phyloP scores from a whole-genome alignment of 2,113 vertebrate species.

The Ammodramus savannarum region DNA sequence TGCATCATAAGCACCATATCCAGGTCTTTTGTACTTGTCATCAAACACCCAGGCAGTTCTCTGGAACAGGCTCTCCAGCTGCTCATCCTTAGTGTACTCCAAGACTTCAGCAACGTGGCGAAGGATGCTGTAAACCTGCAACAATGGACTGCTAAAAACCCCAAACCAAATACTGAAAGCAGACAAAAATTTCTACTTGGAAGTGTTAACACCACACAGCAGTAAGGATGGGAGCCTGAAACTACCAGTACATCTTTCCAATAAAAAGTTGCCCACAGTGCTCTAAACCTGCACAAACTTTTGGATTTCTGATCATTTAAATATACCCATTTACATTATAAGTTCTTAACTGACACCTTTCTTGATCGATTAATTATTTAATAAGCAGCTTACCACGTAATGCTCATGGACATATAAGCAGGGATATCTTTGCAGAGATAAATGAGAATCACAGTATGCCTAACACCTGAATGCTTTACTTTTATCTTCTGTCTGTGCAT shows the following conservation, averaged over 20 bases:
- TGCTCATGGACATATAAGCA: background rate
- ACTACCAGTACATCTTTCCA: background rate
- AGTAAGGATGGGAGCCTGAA: background rate
- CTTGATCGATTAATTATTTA: background rate
- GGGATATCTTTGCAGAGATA: background rate
- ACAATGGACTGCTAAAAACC: background rate
- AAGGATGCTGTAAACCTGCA: constrained; percentile 96
- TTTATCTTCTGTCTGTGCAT: background rate
- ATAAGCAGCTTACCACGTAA: background rate
- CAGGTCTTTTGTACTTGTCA: constrained; percentile 94
- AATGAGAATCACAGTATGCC: background rate
- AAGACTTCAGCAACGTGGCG: constrained; percentile 95
- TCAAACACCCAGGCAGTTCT: constrained; percentile 98
- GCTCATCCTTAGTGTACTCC: constrained; percentile 96
- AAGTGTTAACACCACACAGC: background rate
- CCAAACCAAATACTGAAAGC: background rate
- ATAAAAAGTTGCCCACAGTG: background rate
- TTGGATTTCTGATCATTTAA: background rate
- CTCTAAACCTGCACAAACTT: background rate
- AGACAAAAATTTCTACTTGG: background rate
- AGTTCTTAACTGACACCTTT: background rate
- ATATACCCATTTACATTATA: background rate
- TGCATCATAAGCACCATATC: constrained; percentile 96
- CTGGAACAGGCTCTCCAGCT: constrained; percentile 94
- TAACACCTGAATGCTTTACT: background rate